Evolutionary conservation across 2,888 invertebrate species (phyloP).

Genomic region (Drosophila kuntzei): DNA sequence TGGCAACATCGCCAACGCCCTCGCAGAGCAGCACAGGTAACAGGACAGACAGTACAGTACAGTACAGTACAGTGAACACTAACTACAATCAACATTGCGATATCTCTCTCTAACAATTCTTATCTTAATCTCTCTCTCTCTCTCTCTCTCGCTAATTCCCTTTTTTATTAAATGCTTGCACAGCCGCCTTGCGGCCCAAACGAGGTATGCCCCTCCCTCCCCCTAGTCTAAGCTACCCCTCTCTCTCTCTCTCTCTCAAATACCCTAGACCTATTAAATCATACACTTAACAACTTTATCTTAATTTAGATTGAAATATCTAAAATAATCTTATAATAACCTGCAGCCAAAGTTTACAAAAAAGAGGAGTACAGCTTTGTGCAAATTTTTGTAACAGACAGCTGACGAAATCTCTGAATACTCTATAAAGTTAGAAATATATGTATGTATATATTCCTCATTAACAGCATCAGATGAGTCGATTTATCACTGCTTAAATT

Average conservation of each 20-base stretch:
- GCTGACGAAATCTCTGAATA: no score
- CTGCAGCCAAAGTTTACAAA: no score
- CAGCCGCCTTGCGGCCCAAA: constrained; percentile 70
- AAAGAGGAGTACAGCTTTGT: not conserved
- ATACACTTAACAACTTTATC: no score
- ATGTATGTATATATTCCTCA: no score
- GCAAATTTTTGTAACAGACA: not conserved
- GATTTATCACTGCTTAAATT: no score
- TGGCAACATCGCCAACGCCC: constrained; percentile 88
- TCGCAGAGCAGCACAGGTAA: constrained; percentile 88
- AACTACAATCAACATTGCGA: not conserved
- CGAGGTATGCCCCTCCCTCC: constrained; percentile 57
- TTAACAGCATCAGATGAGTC: no score
- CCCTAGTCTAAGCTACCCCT: not conserved
- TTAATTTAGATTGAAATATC: no score
- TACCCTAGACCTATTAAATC: not conserved
- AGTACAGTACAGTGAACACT: constrained; percentile 1
- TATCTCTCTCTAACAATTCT: not conserved
- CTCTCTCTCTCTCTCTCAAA: no score
- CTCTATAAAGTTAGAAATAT: no score
- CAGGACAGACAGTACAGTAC: not conserved
- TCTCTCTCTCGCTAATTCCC: constrained; percentile 1
- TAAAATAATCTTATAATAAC: no score
- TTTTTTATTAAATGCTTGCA: constrained; percentile 50
- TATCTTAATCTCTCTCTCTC: constrained; percentile 1